Percentiles rank a stretch among this genome's conserved stretches.
Evolutionary conservation across 1,140 invertebrate species (phyloP).

Genomic region (Chironomus tepperi): DNA sequence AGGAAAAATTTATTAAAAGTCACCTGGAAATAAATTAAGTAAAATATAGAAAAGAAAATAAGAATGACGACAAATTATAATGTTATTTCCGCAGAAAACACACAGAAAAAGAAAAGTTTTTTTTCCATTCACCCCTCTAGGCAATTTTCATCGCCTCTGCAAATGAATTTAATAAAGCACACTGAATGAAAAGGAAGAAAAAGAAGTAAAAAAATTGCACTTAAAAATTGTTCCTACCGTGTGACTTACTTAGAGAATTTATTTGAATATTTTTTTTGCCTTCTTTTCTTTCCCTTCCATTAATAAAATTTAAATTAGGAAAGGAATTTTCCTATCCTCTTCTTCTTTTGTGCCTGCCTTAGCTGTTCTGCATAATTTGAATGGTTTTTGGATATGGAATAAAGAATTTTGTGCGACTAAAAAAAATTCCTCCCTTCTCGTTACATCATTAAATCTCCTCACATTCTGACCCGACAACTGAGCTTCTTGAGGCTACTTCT

Average conservation of each 20-base stretch:
- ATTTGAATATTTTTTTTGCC: neutral
- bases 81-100: neutral
- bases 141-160: neutral
- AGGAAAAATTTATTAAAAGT: conserved; percentile 9
- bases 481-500: too few species aligned
- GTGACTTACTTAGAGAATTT: neutral
- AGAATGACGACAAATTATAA: neutral
- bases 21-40: conserved; percentile 14
- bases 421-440: too few species aligned
- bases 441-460: too few species aligned
- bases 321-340: neutral
- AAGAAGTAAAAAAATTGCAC: neutral
- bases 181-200: neutral
- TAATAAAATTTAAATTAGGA: conserved; percentile 3
- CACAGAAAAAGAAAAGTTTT: neutral
- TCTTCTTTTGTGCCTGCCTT: too few species aligned
- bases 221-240: neutral
- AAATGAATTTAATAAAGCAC: neutral
- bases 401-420: too few species aligned
- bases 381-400: too few species aligned
- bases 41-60: neutral
- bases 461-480: too few species aligned
- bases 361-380: too few species aligned
- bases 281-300: neutral
- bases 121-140: neutral